Conservation (phyloP, 1,140 invertebrate genomes). For the Colletes latitarsis region DNA sequence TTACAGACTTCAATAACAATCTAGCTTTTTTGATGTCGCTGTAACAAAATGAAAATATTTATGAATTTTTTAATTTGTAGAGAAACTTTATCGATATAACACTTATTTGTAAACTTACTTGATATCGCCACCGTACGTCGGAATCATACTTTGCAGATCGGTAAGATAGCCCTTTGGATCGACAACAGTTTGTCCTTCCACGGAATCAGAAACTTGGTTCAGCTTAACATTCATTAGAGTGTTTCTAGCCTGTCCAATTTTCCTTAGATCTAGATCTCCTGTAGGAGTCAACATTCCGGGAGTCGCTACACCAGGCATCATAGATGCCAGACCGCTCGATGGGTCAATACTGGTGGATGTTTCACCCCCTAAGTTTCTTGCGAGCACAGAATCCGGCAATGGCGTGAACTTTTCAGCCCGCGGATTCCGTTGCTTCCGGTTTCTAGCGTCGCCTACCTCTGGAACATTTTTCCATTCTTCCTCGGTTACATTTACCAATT, state of each 20-base stretch:
- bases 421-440: slow-evolving; percentile 97
- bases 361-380: slow-evolving; percentile 93
- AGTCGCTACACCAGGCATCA: slow-evolving; percentile 90
- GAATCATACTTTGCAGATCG: slow-evolving; percentile 99
- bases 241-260: slow-evolving; percentile 99
- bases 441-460: slow-evolving; percentile 99
- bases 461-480: slow-evolving; percentile 98
- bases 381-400: slow-evolving; percentile 97
- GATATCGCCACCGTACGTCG: slow-evolving; percentile 98
- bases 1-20: slow-evolving; percentile 96
- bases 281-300: slow-evolving; percentile 90
- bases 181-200: slow-evolving; percentile 99
- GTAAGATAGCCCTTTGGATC: slow-evolving; percentile 99
- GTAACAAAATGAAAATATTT: slow-evolving; percentile 54
- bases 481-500: slow-evolving; percentile 91
- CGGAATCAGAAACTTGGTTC: slow-evolving; percentile 99
- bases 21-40: slow-evolving; percentile 99
- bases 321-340: slow-evolving; percentile 90
- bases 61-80: slow-evolving; percentile 1
- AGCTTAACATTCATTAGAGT: slow-evolving; percentile 99
- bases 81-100: not conserved
- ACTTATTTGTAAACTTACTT: slow-evolving; percentile 83
- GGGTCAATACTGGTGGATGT: slow-evolving; percentile 92
- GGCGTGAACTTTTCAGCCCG: slow-evolving; percentile 98
- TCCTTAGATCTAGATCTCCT: slow-evolving; percentile 97